Conservation (phyloP, 2,113 vertebrate species). For the Hippocampus comes region DNA sequence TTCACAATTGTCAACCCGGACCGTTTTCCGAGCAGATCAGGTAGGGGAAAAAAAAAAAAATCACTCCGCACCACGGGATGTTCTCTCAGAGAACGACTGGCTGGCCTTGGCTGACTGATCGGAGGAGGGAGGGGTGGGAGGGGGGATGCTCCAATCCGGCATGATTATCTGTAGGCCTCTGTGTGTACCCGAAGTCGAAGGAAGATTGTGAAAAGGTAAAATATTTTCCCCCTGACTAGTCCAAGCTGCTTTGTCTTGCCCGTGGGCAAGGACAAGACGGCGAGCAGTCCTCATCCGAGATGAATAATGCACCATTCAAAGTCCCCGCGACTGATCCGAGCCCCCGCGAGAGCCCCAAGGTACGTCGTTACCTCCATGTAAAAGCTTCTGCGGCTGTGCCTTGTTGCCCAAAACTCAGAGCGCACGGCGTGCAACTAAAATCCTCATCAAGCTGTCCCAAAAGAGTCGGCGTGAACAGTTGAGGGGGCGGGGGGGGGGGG, state of each 20-base stretch:
- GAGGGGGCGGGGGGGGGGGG: background rate
- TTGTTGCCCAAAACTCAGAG: constrained; percentile 17
- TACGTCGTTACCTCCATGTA: constrained; percentile 31
- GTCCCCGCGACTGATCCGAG: constrained; percentile 32
- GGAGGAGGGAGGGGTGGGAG: no score
- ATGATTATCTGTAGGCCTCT: no score
- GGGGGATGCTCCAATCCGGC: no score
- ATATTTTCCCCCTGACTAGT: constrained; percentile 15
- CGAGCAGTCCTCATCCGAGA: constrained; percentile 30
- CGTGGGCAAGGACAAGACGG: constrained; percentile 27
- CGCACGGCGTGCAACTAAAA: constrained; percentile 30
- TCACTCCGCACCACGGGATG: no score
- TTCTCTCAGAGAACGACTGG: no score
- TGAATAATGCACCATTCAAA: constrained; percentile 59
- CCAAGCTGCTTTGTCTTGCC: constrained; percentile 37
- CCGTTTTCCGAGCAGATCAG: no score
- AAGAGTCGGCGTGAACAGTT: constrained; percentile 26
- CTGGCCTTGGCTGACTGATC: no score
- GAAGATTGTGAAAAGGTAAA: background rate
- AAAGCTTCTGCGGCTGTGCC: constrained; percentile 21
- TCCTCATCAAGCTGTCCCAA: constrained; percentile 12
- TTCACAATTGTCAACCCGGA: no score
- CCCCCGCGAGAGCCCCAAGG: constrained; percentile 28
- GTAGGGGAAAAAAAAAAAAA: no score
- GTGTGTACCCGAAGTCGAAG: background rate